Evolutionary conservation across 2,888 invertebrate species (phyloP), one percentile per base, ranked within the genome.

Genomic region (Himalopsyche kuldschensis): DNA sequence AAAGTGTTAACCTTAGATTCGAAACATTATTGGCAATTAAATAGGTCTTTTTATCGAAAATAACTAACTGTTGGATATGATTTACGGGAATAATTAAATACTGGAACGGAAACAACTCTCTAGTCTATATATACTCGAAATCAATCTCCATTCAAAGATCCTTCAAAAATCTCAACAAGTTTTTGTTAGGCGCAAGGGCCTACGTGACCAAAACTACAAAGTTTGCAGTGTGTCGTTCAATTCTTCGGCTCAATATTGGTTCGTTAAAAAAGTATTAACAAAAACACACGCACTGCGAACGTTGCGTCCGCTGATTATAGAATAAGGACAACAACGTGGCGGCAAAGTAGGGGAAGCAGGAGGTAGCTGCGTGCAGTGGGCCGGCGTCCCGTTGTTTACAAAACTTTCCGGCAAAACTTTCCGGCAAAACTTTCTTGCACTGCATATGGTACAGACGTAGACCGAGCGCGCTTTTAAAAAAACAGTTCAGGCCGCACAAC

Each of bases 401-500:
- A 69, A 75, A 31, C 24, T 75, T 75, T 75, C 46, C 24, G 8
- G 80, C 79, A 41, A 47, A n/a, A 63, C n/a, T 5, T 63, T 63
- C n/a, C 75, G 75, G 32, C 77, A 81, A 55, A 78, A 81, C 48
- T 77, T 55, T 77, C 69, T 77, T 63, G 31, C 27, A 76, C 63
- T 77, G 76, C 81, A 27, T 55, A 81, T 81, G 81, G 81, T 81
- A 55, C 77, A 55, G 17, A 77, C 81, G 81, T 55, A 24, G 77
- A 55, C 10, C 55, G 55, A 55, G 20, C 24, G 55, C 55, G 48
- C 55, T 20, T 55, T 55, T 20, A 55, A 55, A n/a, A n/a, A 24
- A 55, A 82, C 27, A 82, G 82, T 78, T 78, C 79, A 78, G 47
- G 46, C 78, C 55, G 55, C 55, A 55, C 4, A 55, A 10, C 35